phyloP scores from a whole-genome alignment of 2,888 invertebrate genomes.

The Diplazon laetatorius region DNA sequence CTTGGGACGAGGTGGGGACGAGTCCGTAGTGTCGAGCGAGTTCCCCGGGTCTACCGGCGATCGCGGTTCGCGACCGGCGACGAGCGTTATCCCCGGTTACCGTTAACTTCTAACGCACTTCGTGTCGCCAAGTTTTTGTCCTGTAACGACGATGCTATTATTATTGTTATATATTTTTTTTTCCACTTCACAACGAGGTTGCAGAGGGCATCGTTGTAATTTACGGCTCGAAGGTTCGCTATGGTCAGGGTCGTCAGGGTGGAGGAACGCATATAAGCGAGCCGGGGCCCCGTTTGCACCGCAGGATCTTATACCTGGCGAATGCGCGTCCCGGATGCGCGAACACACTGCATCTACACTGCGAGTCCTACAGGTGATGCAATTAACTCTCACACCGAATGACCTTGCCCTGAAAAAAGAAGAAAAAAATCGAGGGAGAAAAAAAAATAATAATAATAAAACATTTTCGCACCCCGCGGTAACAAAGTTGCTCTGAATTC shows the following conservation, averaged over 20 bases:
- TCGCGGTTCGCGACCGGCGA: constrained; percentile 53
- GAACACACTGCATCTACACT: constrained; percentile 15
- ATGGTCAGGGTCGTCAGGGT: constrained; percentile 68
- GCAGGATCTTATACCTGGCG: constrained; percentile 62
- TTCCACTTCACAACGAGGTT: constrained; percentile 61
- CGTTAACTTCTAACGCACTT: constrained; percentile 74
- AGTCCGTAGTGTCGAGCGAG: too few species aligned
- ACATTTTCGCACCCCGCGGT: constrained; percentile 73
- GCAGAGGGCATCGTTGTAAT: constrained; percentile 67
- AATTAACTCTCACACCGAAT: constrained; percentile 72
- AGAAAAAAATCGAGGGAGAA: too few species aligned
- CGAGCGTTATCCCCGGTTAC: constrained; percentile 68
- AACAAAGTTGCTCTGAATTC: constrained; percentile 32
- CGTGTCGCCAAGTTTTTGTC: constrained; percentile 73
- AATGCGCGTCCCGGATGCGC: constrained; percentile 47
- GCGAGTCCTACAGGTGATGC: constrained; percentile 77
- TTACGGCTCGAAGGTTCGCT: constrained; percentile 69
- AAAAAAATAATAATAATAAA: too few species aligned
- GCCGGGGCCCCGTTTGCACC: constrained; percentile 32
- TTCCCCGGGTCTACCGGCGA: constrained; percentile 36
- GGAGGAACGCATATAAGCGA: constrained; percentile 40
- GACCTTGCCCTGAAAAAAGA: constrained; percentile 75
- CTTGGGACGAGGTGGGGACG: too few species aligned
- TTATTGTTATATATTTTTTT: constrained; percentile 21
- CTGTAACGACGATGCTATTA: constrained; percentile 51